Evolutionary conservation across 30 jellyfish, hydroid and myxozoan genomes (phyloP), one percentile per base, ranked within the genome.

Genomic region (Pelagia noctiluca): DNA sequence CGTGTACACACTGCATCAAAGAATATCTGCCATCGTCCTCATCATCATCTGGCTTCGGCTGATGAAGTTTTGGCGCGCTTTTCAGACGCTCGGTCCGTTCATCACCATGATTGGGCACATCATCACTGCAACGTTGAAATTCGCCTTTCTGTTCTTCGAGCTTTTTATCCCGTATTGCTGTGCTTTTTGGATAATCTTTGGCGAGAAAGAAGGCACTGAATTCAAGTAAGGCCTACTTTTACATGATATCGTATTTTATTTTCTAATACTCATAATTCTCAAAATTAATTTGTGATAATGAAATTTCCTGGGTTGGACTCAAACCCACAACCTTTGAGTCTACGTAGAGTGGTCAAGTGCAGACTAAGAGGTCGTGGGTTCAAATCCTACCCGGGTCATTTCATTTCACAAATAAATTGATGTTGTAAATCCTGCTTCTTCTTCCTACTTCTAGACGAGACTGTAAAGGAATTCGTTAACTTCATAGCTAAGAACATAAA

Each of bases 101-200:
- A 95, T 95, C 28, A 87, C 97, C 37, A 60, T 86, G 84, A 74
- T 85, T 21, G 99, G 99, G 21, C 95, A 96, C 52, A 97, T 95
- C 8, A 85, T 89, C 19, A 97, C 85, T 7, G 97, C 95, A 16
- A 95, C 99, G 12, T 28, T 84, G 57, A 89, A 95, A 85, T 88
- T 95, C 72, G 97, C 95, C 1, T 95, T 88, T 63, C 87, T 95
- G 88, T 95, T 95, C 66, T 85, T 95, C 36, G 99, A 89, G 74
- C 42, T 95, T 79, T 95, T 88, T 89, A 89, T 95, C 60, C 99
- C 99, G 8, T 95, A 87, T 76, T 74, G 85, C 57, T 96, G 96
- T 65, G 97, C 98, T 3, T 88, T 95, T 67, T 95, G 99, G 99
- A 89, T 95, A 32, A 33, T 95, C 36, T 95, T 95, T 82, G 99